A percentile compares a stretch with the other conserved stretches of the same genome.
These are phyloP conservation scores for Drosophila serrata DNA, from an alignment of 1,140 invertebrate species.

Conservation along the genomic window DNA sequence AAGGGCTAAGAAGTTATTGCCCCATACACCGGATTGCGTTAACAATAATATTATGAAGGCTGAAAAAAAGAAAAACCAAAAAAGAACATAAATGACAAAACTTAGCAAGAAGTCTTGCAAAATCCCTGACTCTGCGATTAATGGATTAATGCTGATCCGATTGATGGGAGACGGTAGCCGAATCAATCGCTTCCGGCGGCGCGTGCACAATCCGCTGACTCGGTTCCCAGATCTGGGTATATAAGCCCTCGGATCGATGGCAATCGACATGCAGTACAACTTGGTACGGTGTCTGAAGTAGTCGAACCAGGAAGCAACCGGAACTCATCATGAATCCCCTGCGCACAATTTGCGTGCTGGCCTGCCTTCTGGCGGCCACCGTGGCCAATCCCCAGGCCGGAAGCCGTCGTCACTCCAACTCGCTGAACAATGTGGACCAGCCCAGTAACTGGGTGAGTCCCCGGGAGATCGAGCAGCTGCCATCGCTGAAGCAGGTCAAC, in stretches of 20 bases:
- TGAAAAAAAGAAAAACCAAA: constrained; percentile 1
- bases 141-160: constrained; percentile 19
- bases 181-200: constrained; percentile 42
- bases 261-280: constrained; percentile 53
- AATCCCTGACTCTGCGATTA: background rate
- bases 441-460: constrained; percentile 72
- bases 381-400: constrained; percentile 29
- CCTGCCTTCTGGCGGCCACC: constrained; percentile 61
- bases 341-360: constrained; percentile 63
- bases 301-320: constrained; percentile 27
- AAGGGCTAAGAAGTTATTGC: constrained; percentile 15
- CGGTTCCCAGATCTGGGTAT: constrained; percentile 28
- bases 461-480: constrained; percentile 67
- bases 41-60: constrained; percentile 10
- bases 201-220: constrained; percentile 36
- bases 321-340: constrained; percentile 67
- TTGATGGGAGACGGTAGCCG: constrained; percentile 1
- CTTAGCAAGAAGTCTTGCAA: constrained; percentile 32
- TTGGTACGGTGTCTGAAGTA: constrained; percentile 53
- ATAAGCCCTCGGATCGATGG: constrained; percentile 21
- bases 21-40: background rate
- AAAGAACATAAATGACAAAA: background rate
- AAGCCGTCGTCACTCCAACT: constrained; percentile 32
- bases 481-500: constrained; percentile 65
- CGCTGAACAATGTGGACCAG: constrained; percentile 52